Conservation (phyloP, 2,113 vertebrate species). For the Hippolais icterina region DNA sequence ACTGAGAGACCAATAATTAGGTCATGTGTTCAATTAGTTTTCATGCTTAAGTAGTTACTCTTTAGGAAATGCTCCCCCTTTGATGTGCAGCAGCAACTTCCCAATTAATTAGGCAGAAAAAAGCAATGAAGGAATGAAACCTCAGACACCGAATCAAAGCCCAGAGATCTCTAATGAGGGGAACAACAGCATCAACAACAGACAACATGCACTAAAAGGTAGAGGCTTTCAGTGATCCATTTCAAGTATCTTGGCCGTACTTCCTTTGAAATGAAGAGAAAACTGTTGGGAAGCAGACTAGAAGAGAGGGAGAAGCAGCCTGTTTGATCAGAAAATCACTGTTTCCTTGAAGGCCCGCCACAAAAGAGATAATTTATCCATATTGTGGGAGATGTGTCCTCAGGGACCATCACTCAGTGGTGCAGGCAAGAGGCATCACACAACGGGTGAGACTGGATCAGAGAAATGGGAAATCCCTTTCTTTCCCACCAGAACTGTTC, state of each 20-base stretch:
- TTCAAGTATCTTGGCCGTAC: not conserved
- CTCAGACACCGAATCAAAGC: slow-evolving; percentile 58
- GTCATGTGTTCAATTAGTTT: slow-evolving; percentile 69
- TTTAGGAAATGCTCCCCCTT: slow-evolving; percentile 54
- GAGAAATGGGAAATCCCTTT: not conserved
- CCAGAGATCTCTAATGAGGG: slow-evolving; percentile 49
- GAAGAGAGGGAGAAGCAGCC: not conserved
- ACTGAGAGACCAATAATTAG: slow-evolving; percentile 70
- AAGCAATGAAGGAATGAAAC: slow-evolving; percentile 39
- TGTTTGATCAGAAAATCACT: not conserved
- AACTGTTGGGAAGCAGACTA: not conserved
- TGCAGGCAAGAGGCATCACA: not conserved
- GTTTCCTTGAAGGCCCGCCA: slow-evolving; percentile 24
- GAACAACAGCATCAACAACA: slow-evolving; percentile 23
- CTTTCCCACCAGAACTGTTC: not conserved
- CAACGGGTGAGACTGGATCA: fast-evolving
- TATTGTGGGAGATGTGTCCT: not conserved
- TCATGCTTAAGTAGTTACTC: slow-evolving; percentile 61
- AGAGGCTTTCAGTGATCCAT: not conserved
- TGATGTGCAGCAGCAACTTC: slow-evolving; percentile 58
- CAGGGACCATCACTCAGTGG: not conserved
- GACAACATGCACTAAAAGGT: not conserved
- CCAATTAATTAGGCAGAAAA: slow-evolving; percentile 57
- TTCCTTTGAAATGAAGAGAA: slow-evolving; percentile 20
- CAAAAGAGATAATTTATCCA: not conserved